Evolutionary conservation across 2,113 vertebrate genomes (phyloP), one percentile per base, ranked within the genome.

Genomic region (Crocuta crocuta): DNA sequence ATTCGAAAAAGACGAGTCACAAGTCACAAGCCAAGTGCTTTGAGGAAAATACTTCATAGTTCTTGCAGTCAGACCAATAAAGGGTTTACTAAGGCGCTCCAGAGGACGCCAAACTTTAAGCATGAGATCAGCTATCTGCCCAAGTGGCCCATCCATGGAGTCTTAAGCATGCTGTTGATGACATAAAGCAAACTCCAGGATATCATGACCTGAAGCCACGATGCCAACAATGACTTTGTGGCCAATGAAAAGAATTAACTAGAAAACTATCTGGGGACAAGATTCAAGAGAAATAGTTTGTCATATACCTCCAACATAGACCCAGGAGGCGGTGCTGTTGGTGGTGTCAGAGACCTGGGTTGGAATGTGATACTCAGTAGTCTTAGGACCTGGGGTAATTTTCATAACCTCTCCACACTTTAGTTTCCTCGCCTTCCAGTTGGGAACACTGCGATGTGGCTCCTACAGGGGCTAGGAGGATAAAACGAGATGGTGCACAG

Each of bases 41-140:
- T 73, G 45, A 95, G 50, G 10, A 88, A 96, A 94, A 68, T 45
- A 83, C 81, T 91, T 79, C 39, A 71, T 7, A 48, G 76, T 58
- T 95, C 53, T 28, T 85, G 19, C 33, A 65, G 39, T 71, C 19
- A 85, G 19, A 65, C 8, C 73, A 12, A 12, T 21, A 33, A 89
- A 23, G 39, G 68, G 23, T 89, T 89, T 48, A 39, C 26, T 15
- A n/a, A 80, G 45, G 43, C 78, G 19, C 71, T 55, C 70, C 71
- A 89, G 26, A 71, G 35, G 12, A 90, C 94, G 43, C 26, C 55
- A 86, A 89, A 89, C 35, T 79, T 31, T 58, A 76, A 4, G 43
- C 70, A 80, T 92, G 55, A 63, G 65, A 58, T 58, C 7, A 28
- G 74, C 50, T 63, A 90, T 16, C 74, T 80, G 53, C 70, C 48